A percentile compares a stretch with the other conserved stretches of the same genome.
Conservation (phyloP, 2,113 vertebrate genomes). For the Seriola aureovittata region DNA sequence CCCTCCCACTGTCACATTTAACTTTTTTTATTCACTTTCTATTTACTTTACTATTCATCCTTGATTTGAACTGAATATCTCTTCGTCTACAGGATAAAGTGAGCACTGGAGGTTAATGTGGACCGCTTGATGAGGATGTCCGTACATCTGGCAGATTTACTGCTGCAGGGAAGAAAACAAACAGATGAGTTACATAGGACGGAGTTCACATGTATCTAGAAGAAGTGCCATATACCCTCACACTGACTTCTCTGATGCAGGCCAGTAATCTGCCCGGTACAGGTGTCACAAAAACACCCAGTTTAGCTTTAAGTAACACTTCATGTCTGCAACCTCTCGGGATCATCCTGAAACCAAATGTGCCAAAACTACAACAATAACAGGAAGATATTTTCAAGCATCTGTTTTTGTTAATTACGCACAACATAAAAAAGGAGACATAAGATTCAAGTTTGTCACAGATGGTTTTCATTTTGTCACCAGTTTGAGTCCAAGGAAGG, state of each 20-base stretch:
- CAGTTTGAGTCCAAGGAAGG: not conserved
- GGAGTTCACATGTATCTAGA: conserved; percentile 3
- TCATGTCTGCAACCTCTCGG: conserved; percentile 3
- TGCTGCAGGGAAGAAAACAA: not conserved
- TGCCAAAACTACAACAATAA: conserved; percentile 13
- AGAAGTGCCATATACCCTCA: not conserved
- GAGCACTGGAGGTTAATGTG: conserved; percentile 66
- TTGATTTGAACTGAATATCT: not conserved
- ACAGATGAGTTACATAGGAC: not conserved
- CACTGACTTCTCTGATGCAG: not conserved
- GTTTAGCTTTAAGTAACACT: conserved; percentile 11
- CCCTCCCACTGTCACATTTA: not conserved
- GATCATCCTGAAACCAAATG: conserved; percentile 35
- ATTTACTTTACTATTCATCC: too few species aligned
- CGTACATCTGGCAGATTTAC: not conserved
- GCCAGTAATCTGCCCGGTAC: not conserved
- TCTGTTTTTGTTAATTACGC: not conserved
- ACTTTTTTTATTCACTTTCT: not conserved
- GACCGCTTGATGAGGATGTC: conserved; percentile 1
- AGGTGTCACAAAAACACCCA: conserved; percentile 9
- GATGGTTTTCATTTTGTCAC: not conserved
- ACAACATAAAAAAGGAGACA: not conserved
- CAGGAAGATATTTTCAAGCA: not conserved
- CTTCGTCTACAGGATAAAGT: conserved; percentile 63
- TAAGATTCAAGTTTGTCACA: not conserved